Conservation (phyloP, 2,888 invertebrate genomes). For the Acleris emargana region DNA sequence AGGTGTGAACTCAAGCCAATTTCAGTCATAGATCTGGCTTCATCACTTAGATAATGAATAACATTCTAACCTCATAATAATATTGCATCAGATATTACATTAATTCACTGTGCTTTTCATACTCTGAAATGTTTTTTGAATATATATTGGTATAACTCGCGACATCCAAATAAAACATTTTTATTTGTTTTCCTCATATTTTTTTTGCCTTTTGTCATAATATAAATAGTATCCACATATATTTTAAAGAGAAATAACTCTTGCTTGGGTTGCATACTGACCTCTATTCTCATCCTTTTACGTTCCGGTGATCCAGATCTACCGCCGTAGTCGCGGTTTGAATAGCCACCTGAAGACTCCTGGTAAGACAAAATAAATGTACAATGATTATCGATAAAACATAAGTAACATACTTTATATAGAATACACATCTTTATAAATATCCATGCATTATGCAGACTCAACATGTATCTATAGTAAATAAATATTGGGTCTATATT, state of each 20-base stretch:
- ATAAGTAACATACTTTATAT: no score
- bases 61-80: constrained; percentile 26
- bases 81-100: constrained; percentile 24
- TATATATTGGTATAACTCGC: constrained; percentile 19
- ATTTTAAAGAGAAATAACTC: constrained; percentile 13
- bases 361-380: constrained; percentile 48
- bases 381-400: not conserved
- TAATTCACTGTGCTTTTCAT: constrained; percentile 14
- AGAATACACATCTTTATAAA: no score
- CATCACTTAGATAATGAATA: constrained; percentile 20
- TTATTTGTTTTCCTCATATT: constrained; percentile 23
- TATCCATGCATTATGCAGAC: no score
- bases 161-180: constrained; percentile 23
- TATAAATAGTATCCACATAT: not conserved
- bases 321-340: constrained; percentile 80
- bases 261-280: constrained; percentile 57
- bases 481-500: no score
- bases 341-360: constrained; percentile 78
- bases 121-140: constrained; percentile 23
- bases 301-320: constrained; percentile 85
- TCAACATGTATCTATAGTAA: no score
- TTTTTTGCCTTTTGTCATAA: constrained; percentile 4
- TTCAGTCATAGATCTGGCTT: constrained; percentile 23
- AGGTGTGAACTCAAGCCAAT: constrained; percentile 25
- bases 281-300: constrained; percentile 86